Evolutionary conservation across 2,888 invertebrate species (phyloP).

Genomic region (Ochropleura leucogaster): DNA sequence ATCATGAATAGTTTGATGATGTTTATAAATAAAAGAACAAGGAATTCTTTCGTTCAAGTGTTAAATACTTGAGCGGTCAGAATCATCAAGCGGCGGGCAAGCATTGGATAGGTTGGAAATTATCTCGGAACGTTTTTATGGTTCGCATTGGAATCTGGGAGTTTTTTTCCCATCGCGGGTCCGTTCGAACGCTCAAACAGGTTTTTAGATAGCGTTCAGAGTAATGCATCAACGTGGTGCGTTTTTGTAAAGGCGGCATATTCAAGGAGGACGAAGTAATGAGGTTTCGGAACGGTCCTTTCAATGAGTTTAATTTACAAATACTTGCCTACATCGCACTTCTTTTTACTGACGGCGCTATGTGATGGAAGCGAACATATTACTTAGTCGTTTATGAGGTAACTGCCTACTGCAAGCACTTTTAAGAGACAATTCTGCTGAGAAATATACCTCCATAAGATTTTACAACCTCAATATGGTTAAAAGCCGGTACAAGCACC

Average conservation of each 20-base stretch:
- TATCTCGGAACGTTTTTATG: conserved; percentile 89
- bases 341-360: conserved; percentile 39
- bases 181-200: conserved; percentile 88
- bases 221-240: conserved; percentile 88
- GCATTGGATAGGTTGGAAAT: conserved; percentile 86
- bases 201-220: conserved; percentile 89
- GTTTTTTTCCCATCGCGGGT: conserved; percentile 87
- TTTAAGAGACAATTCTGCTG: neutral
- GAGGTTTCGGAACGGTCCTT: conserved; percentile 83
- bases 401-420: conserved; percentile 3
- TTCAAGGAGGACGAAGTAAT: conserved; percentile 85
- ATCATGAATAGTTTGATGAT: conserved; percentile 56
- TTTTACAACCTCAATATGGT: conserved; percentile 24
- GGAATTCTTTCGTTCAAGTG: conserved; percentile 78
- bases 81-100: conserved; percentile 75
- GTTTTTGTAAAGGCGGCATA: conserved; percentile 88
- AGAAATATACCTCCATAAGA: conserved; percentile 23
- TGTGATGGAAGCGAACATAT: conserved; percentile 38
- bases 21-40: conserved; percentile 67
- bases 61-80: conserved; percentile 82
- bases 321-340: conserved; percentile 40
- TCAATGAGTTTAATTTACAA: conserved; percentile 81
- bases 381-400: conserved; percentile 18
- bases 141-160: conserved; percentile 89
- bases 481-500: conserved; percentile 18